Percentiles rank a stretch among this genome's conserved stretches.
These are phyloP conservation scores for Muscina levida DNA, from an alignment of 2,888 invertebrate species.

Conservation along the genomic window DNA sequence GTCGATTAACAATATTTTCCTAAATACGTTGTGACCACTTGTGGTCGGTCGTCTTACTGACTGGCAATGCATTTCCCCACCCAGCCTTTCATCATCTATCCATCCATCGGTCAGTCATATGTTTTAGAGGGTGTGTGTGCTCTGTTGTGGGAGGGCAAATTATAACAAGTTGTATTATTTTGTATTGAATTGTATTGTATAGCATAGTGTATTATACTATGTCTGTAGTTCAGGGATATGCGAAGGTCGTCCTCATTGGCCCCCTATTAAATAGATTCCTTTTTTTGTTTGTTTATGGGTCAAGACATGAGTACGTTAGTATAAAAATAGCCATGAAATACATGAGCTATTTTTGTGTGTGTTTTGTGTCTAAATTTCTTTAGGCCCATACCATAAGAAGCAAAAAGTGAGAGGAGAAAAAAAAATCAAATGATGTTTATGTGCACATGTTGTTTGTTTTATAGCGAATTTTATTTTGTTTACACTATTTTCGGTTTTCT, in stretches of 20 bases:
- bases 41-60: too few relatives aligned
- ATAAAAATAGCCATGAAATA: slow-evolving; percentile 42
- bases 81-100: not conserved
- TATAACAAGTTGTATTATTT: not conserved
- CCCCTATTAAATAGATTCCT: not conserved
- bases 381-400: not conserved
- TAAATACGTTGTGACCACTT: too few relatives aligned
- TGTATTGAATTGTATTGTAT: too few relatives aligned
- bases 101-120: not conserved
- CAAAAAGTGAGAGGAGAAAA: too few relatives aligned
- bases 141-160: not conserved
- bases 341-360: not conserved
- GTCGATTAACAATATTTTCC: not conserved
- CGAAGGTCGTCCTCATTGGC: not conserved
- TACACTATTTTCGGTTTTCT: slow-evolving; percentile 13
- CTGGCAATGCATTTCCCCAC: not conserved
- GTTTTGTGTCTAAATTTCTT: too few relatives aligned
- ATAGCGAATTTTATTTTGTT: slow-evolving; percentile 7
- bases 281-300: slow-evolving; percentile 9
- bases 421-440: not conserved
- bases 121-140: not conserved
- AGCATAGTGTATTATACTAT: too few relatives aligned
- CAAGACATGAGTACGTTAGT: slow-evolving; percentile 11
- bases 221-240: too few relatives aligned
- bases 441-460: slow-evolving; percentile 22